These are phyloP conservation scores for Delia radicum DNA, from an alignment of 1,140 invertebrate species.

Conservation along the genomic window DNA sequence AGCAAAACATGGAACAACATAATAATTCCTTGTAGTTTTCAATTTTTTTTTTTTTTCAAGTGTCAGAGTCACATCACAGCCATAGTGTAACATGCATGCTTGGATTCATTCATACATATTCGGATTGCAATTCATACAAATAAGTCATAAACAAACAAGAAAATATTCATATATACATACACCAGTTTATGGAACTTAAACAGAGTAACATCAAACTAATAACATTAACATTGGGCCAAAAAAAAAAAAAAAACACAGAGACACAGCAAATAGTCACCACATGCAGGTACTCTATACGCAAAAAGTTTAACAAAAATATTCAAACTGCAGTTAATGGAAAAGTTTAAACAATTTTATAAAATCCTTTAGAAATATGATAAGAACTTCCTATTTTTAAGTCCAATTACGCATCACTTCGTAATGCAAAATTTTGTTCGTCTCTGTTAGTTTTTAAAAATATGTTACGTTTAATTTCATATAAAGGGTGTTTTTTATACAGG, in stretches of 20 bases:
- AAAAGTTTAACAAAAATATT: too few species aligned
- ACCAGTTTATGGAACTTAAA: neutral
- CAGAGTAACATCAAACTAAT: neutral
- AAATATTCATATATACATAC: neutral
- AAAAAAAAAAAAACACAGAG: neutral
- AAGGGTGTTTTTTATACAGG: too few species aligned
- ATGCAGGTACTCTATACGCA: too few species aligned
- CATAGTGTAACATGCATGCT: neutral
- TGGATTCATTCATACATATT: neutral
- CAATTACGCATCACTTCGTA: too few species aligned
- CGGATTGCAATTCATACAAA: neutral
- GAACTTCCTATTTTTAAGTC: too few species aligned
- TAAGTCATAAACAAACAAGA: constrained; percentile 1
- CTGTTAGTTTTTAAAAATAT: too few species aligned
- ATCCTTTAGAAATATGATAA: too few species aligned
- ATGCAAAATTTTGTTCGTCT: too few species aligned
- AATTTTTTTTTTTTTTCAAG: neutral
- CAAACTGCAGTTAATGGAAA: too few species aligned
- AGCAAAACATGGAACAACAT: neutral
- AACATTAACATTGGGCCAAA: neutral
- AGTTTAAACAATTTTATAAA: too few species aligned
- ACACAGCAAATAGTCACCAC: neutral
- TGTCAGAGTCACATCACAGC: neutral
- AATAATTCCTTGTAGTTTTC: neutral
- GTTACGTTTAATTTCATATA: too few species aligned